Evolutionary conservation across 2,888 invertebrate species (phyloP), one percentile per base, ranked within the genome.

Genomic region (Limnephilus auricula): DNA sequence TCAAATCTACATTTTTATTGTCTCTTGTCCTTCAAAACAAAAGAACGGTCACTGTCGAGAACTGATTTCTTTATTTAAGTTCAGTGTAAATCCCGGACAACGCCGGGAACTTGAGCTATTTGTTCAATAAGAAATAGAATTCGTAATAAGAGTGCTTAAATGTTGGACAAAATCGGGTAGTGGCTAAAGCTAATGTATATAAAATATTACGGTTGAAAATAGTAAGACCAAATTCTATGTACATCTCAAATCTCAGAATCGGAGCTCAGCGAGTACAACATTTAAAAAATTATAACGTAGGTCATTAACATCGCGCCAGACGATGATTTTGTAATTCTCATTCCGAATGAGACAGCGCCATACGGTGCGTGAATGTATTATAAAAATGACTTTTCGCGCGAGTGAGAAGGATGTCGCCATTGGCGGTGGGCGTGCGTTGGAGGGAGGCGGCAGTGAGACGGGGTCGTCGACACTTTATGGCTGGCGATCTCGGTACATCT

Each of bases 351-450:
- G 87, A 88, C 78, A 88, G 34, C 87, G 79, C 32, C 78, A 32
- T 78, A 88, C 87, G 78, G 65, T 88, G 87, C 87, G 87, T 88
- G 87, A 88, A 88, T 88, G 87, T 88, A 78, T 88, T 88, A 32
- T 88, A 88, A 88, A 88, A 88, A 88, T 88, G 79, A 88, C 78
- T 88, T 88, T 79, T 88, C 79, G 87, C 87, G 34, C 18, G 79
- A 88, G 87, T 9, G 87, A 88, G n/a, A 34, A 79, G 37, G 87
- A 88, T 78, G 79, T 32, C 32, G 2, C 13, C 10, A 85, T n/a
- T 45, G n/a, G n/a, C 40, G 50, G 65, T 37, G 40, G 30, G 34
- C 34, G 34, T 88, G n/a, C 34, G 37, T 1, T 9, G n/a, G 30
- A 88, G 32, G 34, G 87, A 30, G 65, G 79, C 79, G 34, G 40